Conservation (phyloP, 1,140 invertebrate species). For the Caerostris darwini region DNA sequence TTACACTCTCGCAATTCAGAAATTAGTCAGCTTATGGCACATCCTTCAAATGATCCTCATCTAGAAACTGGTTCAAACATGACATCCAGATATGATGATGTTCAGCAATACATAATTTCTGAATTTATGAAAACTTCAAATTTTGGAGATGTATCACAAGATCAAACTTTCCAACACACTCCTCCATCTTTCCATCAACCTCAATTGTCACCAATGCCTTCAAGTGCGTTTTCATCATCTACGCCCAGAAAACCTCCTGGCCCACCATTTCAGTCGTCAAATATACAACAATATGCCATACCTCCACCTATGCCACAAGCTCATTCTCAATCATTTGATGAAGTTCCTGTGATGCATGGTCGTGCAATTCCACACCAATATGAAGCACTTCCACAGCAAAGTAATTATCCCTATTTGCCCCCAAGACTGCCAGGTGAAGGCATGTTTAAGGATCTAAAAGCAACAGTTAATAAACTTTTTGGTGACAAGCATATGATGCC, state of each 20-base stretch:
- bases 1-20: constrained; percentile 7
- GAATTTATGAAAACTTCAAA: not conserved
- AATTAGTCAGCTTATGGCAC: not conserved
- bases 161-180: not conserved
- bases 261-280: not conserved
- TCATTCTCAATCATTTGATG: not conserved
- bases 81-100: not conserved
- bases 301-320: not conserved
- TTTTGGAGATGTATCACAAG: not conserved
- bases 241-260: not conserved
- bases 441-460: constrained; percentile 66
- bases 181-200: not conserved
- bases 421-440: constrained; percentile 5
- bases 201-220: not conserved
- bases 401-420: not conserved
- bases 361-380: not conserved
- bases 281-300: not conserved
- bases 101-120: not conserved
- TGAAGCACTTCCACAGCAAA: not conserved
- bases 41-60: not conserved
- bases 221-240: not conserved
- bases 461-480: constrained; percentile 64
- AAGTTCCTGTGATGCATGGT: not conserved
- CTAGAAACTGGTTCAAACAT: not conserved
- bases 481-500: constrained; percentile 5